Conservation (phyloP, 2,888 invertebrate species). For the Meiosimyza decipiens region DNA sequence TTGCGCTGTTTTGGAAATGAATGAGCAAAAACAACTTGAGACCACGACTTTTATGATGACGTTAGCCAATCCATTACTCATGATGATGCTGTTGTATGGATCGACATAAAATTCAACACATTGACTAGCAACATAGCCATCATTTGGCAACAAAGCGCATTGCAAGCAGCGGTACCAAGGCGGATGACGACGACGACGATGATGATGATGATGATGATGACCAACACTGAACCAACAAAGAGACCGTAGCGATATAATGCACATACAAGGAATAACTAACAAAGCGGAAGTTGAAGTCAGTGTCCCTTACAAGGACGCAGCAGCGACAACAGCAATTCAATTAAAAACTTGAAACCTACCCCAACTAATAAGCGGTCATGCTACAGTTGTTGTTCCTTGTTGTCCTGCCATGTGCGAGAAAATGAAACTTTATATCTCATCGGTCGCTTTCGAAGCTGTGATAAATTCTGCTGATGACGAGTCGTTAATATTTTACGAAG, state of each 20-base stretch:
- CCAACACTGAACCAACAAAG: too few relatives aligned
- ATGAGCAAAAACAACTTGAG: too few relatives aligned
- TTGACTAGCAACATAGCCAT: too few relatives aligned
- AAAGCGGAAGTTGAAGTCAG: neutral
- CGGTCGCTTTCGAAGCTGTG: neutral
- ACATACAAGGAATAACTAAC: slow-evolving; percentile 6
- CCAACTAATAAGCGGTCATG: slow-evolving; percentile 22
- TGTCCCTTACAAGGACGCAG: slow-evolving; percentile 2
- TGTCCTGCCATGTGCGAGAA: neutral
- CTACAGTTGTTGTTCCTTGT: neutral
- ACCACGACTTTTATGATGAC: too few relatives aligned
- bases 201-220: too few relatives aligned
- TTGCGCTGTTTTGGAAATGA: too few relatives aligned
- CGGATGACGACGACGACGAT: too few relatives aligned
- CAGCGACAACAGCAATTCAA: slow-evolving; percentile 4
- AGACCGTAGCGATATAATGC: neutral
- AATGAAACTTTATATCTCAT: neutral
- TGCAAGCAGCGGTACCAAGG: too few relatives aligned
- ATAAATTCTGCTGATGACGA: slow-evolving; percentile 16
- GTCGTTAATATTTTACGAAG: slow-evolving; percentile 11
- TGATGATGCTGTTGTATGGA: too few relatives aligned
- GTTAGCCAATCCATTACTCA: too few relatives aligned
- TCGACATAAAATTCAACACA: too few relatives aligned
- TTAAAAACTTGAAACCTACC: slow-evolving; percentile 19
- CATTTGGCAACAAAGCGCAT: too few relatives aligned